Base-by-base conservation (phyloP, 2,113 vertebrate genomes). In the Chaetops frenatus region DNA sequence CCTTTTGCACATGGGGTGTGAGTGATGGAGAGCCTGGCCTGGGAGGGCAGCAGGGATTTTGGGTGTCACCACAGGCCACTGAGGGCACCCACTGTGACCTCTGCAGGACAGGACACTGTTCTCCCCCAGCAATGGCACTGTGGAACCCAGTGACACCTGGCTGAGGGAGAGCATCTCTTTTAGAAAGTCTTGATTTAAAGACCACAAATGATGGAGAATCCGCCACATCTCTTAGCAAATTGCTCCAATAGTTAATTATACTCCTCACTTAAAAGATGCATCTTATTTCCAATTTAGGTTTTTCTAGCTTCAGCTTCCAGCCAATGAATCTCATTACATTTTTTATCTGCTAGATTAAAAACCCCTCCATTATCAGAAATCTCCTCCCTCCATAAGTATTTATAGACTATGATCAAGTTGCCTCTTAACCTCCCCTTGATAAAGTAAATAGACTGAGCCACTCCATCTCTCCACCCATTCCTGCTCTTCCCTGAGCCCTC, bases 261-360 rank as follows among this genome's bases (percentile, higher is more conserved):
- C 90, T 94, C 92, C 92, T 74, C 88, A 88, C 78, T 97, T 94
- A 95, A 96, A 96, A 96, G 94, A 95, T 96, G 94, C 88, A 93
- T 96, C 93, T 96, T 96, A 96, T 92, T 96, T 95, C 92, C 95
- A 96, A 95, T 91, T 94, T 94, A 91, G 90, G 87, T 88, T 97
- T 96, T 95, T 93, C 94, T 83, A 96, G 92, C 90, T 96, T 90
- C 95, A 95, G 87, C 94, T 96, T 94, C 85, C 94, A 97, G 92
- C 85, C 90, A 92, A 82, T 94, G 96, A 96, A 96, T 94, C 95
- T 95, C 90, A 93, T 96, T 93, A 96, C 66, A 80, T 80, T 96
- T 96, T 96, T 95, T 96, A 92, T 93, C 95, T 92, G 56, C 90
- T 96, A 93, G 95, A 97, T 97, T 97, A 96, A 97, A 97, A 97